Percentiles rank a stretch among this genome's conserved stretches.
phyloP scores from a whole-genome alignment of 2,888 invertebrate genomes.

The Gymnosoma rotundatum region DNA sequence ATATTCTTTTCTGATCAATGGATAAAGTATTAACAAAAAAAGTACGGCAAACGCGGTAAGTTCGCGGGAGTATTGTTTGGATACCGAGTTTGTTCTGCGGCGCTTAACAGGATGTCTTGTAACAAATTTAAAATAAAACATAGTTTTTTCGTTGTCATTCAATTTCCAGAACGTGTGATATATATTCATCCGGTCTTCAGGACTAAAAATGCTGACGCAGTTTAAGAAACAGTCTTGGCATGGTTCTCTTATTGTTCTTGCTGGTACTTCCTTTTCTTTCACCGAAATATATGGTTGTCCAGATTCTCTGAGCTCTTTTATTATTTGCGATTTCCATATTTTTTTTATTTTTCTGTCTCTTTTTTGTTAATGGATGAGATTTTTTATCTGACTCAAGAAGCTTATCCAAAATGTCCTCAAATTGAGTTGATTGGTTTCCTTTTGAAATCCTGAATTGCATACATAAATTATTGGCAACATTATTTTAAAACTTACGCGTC shows the following conservation, averaged over 20 bases:
- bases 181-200: slow-evolving; percentile 2
- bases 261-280: neutral
- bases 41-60: slow-evolving; percentile 8
- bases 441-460: neutral
- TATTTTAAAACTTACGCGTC: neutral
- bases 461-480: neutral
- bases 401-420: neutral
- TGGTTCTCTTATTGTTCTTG: too few species aligned
- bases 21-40: slow-evolving; percentile 15
- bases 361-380: neutral
- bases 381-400: neutral
- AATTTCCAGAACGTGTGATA: slow-evolving; percentile 10
- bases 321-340: slow-evolving; percentile 1
- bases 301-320: slow-evolving; percentile 11
- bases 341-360: slow-evolving; percentile 3
- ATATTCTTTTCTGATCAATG: slow-evolving; percentile 16
- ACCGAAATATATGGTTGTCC: slow-evolving; percentile 13
- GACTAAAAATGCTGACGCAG: neutral
- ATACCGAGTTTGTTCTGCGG: slow-evolving; percentile 1
- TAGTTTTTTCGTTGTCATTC: slow-evolving; percentile 11
- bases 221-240: neutral
- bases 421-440: neutral
- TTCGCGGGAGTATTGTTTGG: slow-evolving; percentile 1
- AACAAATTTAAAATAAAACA: slow-evolving; percentile 16
- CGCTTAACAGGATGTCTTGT: slow-evolving; percentile 10